Percentiles rank a stretch among this genome's conserved stretches.
These are phyloP conservation scores for Sipha flava DNA, from an alignment of 1,140 invertebrate genomes.

Conservation along the genomic window DNA sequence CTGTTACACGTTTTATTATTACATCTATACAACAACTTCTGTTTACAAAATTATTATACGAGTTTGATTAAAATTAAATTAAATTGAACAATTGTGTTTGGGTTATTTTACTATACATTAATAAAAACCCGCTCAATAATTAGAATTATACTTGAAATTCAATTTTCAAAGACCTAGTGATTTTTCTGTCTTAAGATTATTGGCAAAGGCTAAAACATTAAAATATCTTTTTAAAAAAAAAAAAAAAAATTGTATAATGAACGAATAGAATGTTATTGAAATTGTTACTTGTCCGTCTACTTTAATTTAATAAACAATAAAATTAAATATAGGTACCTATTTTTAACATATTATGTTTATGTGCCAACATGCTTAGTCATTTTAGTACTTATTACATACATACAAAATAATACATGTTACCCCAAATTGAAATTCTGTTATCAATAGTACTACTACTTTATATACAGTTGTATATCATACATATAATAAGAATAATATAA, in stretches of 20 bases:
- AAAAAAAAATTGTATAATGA: neutral
- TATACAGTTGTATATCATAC: conserved; percentile 7
- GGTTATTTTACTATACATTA: neutral
- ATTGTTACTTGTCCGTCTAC: neutral
- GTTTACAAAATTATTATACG: too few species aligned
- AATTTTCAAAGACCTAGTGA: neutral
- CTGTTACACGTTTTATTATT: neutral
- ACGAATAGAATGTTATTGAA: conserved; percentile 1
- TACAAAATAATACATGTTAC: neutral
- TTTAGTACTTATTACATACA: neutral
- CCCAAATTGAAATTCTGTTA: neutral
- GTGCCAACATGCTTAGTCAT: conserved; percentile 21
- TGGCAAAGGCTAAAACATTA: neutral
- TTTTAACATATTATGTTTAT: neutral
- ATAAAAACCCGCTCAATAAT: neutral
- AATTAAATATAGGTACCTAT: neutral
- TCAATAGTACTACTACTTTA: neutral
- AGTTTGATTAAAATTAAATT: neutral
- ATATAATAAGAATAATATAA: neutral
- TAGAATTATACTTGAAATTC: neutral
- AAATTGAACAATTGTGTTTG: neutral
- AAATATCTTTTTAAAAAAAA: neutral
- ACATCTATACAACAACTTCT: too few species aligned
- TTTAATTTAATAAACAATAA: neutral
- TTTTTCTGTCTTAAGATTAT: neutral